Base-by-base conservation (phyloP, 1,140 invertebrate species). In the Aethina tumida region DNA sequence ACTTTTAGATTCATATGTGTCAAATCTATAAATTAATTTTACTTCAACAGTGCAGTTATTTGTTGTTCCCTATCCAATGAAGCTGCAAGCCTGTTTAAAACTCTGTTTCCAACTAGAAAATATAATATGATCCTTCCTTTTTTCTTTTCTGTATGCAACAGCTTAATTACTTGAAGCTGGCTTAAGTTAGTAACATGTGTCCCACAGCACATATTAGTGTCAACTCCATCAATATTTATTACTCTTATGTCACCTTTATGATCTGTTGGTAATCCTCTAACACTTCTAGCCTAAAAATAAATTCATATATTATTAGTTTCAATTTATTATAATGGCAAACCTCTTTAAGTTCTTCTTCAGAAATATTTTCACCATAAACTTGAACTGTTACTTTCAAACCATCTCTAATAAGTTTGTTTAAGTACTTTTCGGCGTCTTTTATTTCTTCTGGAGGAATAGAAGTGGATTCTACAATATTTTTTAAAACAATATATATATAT, bases 141-240 rank as follows among this genome's bases (percentile, higher is more conserved):
- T 84, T 78, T 79, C 35, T 77, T 77, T 52, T 86, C 83, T 2
- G 63, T 58, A 30, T 73, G 67, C 2, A 85, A 45, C 13, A 89
- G 52, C 60, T 88, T 89, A 5, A 89, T 71, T 3, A 73, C 71
- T 70, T 90, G 86, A 26, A 91, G 62, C 55, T 90, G 81, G 44
- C 73, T 70, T 19, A 87, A 62, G 63, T 84, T 86, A 2, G 68
- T 69, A 2, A 89, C 81, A 64, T 91, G 86, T 1, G 86, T 91
- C 13, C 86, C 86, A 65, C 86, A 91, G 59, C 86, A 91, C 70
- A 88, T 77, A 52, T 85, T 86, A 20, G 71, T 69, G 45, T 89
- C 84, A 26, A 88, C 57, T 22, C 70, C 71, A 24, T 71, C 67
- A 39, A 84, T 84, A 20, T 68, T 73, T n/a, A 89, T 72, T 4